Percentiles rank a stretch among this genome's conserved stretches.
These are phyloP conservation scores for Platichthys stellatus DNA, from an alignment of 2,113 vertebrate genomes.

Conservation along the genomic window DNA sequence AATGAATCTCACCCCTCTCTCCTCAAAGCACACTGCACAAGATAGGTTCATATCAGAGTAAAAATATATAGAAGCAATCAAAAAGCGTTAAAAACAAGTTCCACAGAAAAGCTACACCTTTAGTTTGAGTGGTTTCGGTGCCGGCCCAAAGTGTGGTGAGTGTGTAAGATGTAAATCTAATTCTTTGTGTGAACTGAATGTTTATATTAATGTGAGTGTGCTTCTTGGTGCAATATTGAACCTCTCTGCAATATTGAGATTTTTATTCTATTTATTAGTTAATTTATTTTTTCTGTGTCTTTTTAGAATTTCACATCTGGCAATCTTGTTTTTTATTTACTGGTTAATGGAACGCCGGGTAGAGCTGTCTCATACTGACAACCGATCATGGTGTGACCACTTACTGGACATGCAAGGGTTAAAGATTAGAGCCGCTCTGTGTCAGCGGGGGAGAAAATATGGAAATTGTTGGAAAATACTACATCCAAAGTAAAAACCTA, in stretches of 20 bases:
- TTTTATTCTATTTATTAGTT: slow-evolving; percentile 5
- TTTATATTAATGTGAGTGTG: slow-evolving; percentile 56
- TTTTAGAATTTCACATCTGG: slow-evolving; percentile 38
- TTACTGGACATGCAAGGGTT: slow-evolving; percentile 8
- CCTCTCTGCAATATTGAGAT: slow-evolving; percentile 55
- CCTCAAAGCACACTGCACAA: slow-evolving; percentile 22
- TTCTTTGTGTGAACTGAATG: slow-evolving; percentile 58
- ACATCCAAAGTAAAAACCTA: neutral
- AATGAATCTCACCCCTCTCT: neutral
- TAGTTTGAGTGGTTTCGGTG: slow-evolving; percentile 30
- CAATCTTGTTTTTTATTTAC: slow-evolving; percentile 13
- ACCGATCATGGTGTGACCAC: neutral
- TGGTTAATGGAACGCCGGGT: slow-evolving; percentile 52
- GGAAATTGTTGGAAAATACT: neutral
- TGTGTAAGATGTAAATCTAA: slow-evolving; percentile 43
- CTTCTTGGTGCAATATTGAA: slow-evolving; percentile 67
- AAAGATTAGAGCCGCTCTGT: slow-evolving; percentile 9
- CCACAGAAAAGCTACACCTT: slow-evolving; percentile 47
- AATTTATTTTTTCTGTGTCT: neutral
- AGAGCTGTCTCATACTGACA: slow-evolving; percentile 41
- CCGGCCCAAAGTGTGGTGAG: slow-evolving; percentile 36
- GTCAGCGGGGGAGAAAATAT: neutral
- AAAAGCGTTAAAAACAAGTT: slow-evolving; percentile 8
- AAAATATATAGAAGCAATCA: slow-evolving; percentile 12
- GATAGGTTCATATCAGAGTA: neutral